phyloP scores from a whole-genome alignment of 1,140 invertebrate genomes.

The Coptotermes formosanus region DNA sequence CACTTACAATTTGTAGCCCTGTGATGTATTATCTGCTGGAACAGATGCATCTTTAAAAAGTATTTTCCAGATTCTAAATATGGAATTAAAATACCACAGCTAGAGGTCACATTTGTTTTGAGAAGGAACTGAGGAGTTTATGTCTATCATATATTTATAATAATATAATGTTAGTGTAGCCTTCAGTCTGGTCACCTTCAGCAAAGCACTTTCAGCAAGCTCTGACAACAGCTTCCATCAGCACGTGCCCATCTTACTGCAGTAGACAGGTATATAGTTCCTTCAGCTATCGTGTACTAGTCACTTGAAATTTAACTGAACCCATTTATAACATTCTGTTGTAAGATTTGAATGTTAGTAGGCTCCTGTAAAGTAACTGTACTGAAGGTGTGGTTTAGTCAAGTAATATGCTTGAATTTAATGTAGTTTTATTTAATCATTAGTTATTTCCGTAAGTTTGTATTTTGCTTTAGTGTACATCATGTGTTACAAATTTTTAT shows the following conservation, averaged over 20 bases:
- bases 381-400: constrained; percentile 1
- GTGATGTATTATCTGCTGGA: no score
- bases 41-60: no score
- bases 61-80: no score
- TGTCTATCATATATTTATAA: no score
- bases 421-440: neutral
- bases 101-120: no score
- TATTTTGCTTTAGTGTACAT: neutral
- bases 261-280: neutral
- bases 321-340: constrained; percentile 13
- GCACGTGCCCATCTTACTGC: neutral
- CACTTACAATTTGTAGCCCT: no score
- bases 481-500: neutral
- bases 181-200: neutral
- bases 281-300: neutral
- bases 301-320: neutral
- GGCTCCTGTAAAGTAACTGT: neutral
- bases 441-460: neutral
- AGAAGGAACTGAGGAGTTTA: no score
- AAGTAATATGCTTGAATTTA: neutral
- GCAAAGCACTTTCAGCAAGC: constrained; percentile 1
- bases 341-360: neutral
- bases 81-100: no score
- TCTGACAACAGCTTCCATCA: neutral
- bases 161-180: no score